phyloP scores from a whole-genome alignment of 1,140 invertebrate species.

The Drosophila saltans region DNA sequence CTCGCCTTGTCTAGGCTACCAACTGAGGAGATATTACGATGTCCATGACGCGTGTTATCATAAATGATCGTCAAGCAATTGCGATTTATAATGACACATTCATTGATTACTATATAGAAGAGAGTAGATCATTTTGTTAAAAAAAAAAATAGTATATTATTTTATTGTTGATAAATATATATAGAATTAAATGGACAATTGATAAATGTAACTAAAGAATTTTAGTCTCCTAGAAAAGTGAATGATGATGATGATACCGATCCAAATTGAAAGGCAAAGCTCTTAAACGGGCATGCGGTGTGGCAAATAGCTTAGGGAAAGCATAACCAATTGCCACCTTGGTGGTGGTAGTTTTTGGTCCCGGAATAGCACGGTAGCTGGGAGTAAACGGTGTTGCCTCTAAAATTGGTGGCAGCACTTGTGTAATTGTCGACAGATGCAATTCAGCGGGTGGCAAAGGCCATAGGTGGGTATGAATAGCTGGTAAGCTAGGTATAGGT shows the following conservation, averaged over 20 bases:
- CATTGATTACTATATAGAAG: background rate
- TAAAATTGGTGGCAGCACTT: slow-evolving; percentile 67
- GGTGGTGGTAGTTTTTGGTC: slow-evolving; percentile 74
- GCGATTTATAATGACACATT: background rate
- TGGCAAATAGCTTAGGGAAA: slow-evolving; percentile 60
- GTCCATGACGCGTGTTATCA: slow-evolving; percentile 10
- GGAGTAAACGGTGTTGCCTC: slow-evolving; percentile 64
- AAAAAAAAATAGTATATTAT: background rate
- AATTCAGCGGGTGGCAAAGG: slow-evolving; percentile 47
- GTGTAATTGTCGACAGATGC: slow-evolving; percentile 43
- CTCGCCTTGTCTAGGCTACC: slow-evolving; percentile 10
- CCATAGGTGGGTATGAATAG: background rate
- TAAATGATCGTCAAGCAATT: slow-evolving; percentile 25
- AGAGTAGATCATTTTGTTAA: background rate
- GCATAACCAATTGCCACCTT: slow-evolving; percentile 73
- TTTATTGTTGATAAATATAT: background rate
- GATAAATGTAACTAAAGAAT: slow-evolving; percentile 22
- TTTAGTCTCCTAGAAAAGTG: slow-evolving; percentile 64
- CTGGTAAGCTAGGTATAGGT: slow-evolving; percentile 26
- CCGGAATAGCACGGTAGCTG: slow-evolving; percentile 70
- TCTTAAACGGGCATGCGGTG: slow-evolving; percentile 66
- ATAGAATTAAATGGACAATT: slow-evolving; percentile 6
- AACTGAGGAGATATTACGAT: slow-evolving; percentile 45
- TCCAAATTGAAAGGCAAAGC: slow-evolving; percentile 63
- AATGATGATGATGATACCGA: slow-evolving; percentile 67